These are phyloP conservation scores for Poicephalus gulielmi DNA, from an alignment of 2,113 vertebrate species.

Conservation along the genomic window DNA sequence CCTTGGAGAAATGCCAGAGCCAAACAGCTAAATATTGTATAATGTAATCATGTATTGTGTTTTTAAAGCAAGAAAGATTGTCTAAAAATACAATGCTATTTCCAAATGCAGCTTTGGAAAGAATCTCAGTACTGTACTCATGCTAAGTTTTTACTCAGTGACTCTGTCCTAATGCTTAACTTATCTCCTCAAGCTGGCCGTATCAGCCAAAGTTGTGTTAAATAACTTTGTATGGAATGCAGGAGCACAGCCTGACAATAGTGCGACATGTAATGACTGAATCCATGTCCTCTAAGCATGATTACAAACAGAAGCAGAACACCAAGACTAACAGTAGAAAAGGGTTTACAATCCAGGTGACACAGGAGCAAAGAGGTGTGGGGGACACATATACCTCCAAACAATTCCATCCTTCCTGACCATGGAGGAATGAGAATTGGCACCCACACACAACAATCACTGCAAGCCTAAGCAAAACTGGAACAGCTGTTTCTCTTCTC, in stretches of 20 bases:
- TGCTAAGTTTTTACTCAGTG: neutral
- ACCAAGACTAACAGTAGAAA: neutral
- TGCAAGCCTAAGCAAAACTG: slow-evolving; percentile 19
- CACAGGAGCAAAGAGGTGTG: neutral
- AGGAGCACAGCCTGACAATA: neutral
- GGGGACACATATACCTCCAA: neutral
- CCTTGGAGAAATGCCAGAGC: neutral
- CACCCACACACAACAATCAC: neutral
- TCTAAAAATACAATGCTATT: slow-evolving; percentile 53
- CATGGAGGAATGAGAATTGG: neutral
- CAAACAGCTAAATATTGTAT: neutral
- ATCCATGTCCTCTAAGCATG: neutral
- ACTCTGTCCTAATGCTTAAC: slow-evolving; percentile 17
- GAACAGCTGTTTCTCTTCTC: slow-evolving; percentile 51
- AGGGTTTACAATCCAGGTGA: neutral
- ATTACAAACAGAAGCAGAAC: neutral
- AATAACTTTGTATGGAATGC: slow-evolving; percentile 51
- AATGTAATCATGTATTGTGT: neutral
- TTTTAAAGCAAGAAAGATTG: slow-evolving; percentile 38
- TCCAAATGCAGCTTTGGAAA: slow-evolving; percentile 52
- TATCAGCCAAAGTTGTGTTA: slow-evolving; percentile 49
- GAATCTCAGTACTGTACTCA: slow-evolving; percentile 30
- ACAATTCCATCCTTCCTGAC: accelerated
- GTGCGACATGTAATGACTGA: neutral
- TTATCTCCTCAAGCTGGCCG: slow-evolving; percentile 19